phyloP scores from a whole-genome alignment of 2,888 invertebrate genomes.

The Arenicola marina region DNA sequence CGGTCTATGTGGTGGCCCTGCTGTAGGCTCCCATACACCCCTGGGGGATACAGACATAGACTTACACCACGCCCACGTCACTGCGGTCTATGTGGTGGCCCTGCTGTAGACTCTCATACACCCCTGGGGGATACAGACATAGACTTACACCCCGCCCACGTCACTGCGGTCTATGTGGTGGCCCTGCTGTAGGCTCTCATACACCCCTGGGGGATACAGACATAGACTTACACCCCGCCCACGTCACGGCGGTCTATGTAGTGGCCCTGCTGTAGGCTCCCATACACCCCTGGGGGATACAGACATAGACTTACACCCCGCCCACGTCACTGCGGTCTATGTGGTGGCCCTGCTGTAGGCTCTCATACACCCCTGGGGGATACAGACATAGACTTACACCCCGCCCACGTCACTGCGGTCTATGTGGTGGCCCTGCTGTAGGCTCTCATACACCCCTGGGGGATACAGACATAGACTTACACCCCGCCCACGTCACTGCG shows the following conservation, averaged over 20 bases:
- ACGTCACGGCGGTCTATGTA: slow-evolving; percentile 70
- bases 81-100: slow-evolving; percentile 67
- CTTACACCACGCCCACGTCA: slow-evolving; percentile 74
- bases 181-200: slow-evolving; percentile 68
- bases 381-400: no score
- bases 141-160: no score
- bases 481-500: slow-evolving; percentile 71
- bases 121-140: no score
- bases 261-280: slow-evolving; percentile 68
- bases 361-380: slow-evolving; percentile 63
- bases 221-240: no score
- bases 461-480: no score
- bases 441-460: slow-evolving; percentile 64
- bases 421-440: slow-evolving; percentile 68
- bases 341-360: slow-evolving; percentile 67
- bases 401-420: slow-evolving; percentile 71
- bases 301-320: no score
- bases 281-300: slow-evolving; percentile 60
- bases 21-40: slow-evolving; percentile 67
- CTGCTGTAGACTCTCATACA: slow-evolving; percentile 67
- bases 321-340: slow-evolving; percentile 71
- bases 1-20: slow-evolving; percentile 67
- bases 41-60: no score
- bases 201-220: no score
- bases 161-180: slow-evolving; percentile 68